Conservation (phyloP, 2,797 vertebrate genomes). For the Knipowitschia caucasica region DNA sequence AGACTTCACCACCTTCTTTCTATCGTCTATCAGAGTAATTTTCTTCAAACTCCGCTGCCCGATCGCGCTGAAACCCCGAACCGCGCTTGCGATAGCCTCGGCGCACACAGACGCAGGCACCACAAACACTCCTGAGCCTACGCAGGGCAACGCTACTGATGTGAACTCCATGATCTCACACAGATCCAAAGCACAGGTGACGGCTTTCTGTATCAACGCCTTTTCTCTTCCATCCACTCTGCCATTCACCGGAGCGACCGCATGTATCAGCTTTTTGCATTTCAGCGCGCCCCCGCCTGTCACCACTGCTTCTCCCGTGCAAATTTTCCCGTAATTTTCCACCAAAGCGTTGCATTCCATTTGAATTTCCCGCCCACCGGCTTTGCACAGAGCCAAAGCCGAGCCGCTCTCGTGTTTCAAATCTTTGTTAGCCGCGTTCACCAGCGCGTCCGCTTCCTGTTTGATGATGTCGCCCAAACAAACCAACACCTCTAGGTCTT, state of each 20-base stretch:
- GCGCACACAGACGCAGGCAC: conserved; percentile 54
- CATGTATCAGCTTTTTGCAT: conserved; percentile 63
- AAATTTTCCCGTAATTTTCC: conserved; percentile 28
- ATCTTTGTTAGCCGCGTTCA: conserved; percentile 64
- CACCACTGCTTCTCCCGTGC: conserved; percentile 35
- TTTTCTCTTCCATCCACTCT: conserved; percentile 33
- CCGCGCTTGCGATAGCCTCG: conserved; percentile 53
- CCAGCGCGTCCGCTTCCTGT: conserved; percentile 55
- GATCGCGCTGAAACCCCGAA: conserved; percentile 42
- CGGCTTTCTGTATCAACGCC: conserved; percentile 31
- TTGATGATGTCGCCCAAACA: conserved; percentile 62
- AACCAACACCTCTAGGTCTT: conserved; percentile 47
- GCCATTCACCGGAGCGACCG: conserved; percentile 52
- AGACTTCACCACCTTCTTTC: conserved; percentile 40
- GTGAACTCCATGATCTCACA: conserved; percentile 15
- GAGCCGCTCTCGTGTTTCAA: conserved; percentile 55
- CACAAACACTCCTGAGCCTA: conserved; percentile 41
- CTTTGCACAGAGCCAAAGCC: conserved; percentile 56
- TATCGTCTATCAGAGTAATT: conserved; percentile 54
- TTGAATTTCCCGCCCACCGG: conserved; percentile 58
- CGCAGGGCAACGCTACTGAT: conserved; percentile 47
- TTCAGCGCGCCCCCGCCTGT: conserved; percentile 56
- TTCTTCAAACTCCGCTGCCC: conserved; percentile 29
- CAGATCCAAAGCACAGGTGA: conserved; percentile 32
- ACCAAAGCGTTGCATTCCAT: conserved; percentile 42